Evolutionary conservation across 2,888 invertebrate genomes (phyloP).

Genomic region (Ormyrus pomaceus): DNA sequence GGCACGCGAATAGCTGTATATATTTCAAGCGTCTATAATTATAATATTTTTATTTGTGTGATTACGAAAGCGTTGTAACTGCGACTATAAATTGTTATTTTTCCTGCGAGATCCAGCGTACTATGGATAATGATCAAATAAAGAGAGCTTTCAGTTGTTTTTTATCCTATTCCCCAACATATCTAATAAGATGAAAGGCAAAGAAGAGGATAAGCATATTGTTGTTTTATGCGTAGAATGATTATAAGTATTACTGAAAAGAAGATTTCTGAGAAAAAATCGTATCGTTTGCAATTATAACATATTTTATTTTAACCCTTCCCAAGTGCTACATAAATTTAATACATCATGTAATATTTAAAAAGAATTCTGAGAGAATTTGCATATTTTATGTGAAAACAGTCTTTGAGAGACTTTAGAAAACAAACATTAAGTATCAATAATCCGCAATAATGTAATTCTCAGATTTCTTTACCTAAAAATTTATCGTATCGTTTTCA

Average conservation of each 20-base stretch:
- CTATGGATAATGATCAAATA: constrained; percentile 50
- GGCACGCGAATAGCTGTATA: constrained; percentile 11
- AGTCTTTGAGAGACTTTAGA: too few relatives aligned
- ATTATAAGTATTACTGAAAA: not conserved
- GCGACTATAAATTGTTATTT: constrained; percentile 8
- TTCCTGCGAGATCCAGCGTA: constrained; percentile 10
- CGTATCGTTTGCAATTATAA: constrained; percentile 42
- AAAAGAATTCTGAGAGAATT: too few relatives aligned
- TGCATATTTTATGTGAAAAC: too few relatives aligned
- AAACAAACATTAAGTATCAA: too few relatives aligned
- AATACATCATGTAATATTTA: not conserved
- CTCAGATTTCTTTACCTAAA: too few relatives aligned
- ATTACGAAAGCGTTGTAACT: constrained; percentile 12
- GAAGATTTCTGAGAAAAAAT: constrained; percentile 43
- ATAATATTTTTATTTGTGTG: constrained; percentile 8
- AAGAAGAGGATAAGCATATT: constrained; percentile 34
- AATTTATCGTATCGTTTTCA: constrained; percentile 17
- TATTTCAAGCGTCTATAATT: constrained; percentile 4
- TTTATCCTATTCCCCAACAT: constrained; percentile 12
- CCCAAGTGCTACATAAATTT: not conserved
- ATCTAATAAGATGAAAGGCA: constrained; percentile 3
- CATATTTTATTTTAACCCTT: not conserved
- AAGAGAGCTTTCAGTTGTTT: constrained; percentile 42
- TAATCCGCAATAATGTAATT: too few relatives aligned
- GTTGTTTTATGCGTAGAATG: constrained; percentile 1